phyloP scores from a whole-genome alignment of 1,140 invertebrate genomes.

The Caerostris extrusa region DNA sequence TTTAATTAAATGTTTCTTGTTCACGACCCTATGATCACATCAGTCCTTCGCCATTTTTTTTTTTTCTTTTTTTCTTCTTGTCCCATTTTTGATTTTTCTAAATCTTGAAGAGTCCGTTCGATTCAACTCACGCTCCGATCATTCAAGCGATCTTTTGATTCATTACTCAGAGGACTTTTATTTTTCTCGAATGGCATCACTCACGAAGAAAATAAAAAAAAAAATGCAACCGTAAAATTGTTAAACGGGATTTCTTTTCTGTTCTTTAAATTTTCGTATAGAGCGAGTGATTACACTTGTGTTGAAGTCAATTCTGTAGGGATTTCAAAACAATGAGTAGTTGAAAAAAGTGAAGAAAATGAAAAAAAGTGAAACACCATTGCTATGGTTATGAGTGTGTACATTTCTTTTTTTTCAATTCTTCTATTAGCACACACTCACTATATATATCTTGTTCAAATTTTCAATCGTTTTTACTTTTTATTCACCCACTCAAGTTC shows the following conservation, averaged over 20 bases:
- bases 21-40: conserved; percentile 4
- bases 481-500: no score
- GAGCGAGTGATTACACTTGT: conserved; percentile 14
- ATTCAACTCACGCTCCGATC: conserved; percentile 8
- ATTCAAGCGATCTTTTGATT: conserved; percentile 36
- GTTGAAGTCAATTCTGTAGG: conserved; percentile 8
- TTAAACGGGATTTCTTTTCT: background rate
- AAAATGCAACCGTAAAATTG: conserved; percentile 8
- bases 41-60: background rate
- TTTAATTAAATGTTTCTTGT: conserved; percentile 36
- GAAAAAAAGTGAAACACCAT: background rate
- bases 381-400: background rate
- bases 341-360: background rate
- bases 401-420: no score
- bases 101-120: background rate
- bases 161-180: conserved; percentile 31
- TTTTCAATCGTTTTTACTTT: no score
- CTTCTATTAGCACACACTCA: no score
- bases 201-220: background rate
- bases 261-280: background rate
- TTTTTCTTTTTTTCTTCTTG: background rate
- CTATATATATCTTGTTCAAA: no score
- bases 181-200: conserved; percentile 15
- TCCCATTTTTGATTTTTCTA: background rate
- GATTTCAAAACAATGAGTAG: background rate